A percentile compares a stretch with the other conserved stretches of the same genome.
Evolutionary conservation across 1,140 invertebrate genomes (phyloP).

Genomic region (Andrena cerasifolii): DNA sequence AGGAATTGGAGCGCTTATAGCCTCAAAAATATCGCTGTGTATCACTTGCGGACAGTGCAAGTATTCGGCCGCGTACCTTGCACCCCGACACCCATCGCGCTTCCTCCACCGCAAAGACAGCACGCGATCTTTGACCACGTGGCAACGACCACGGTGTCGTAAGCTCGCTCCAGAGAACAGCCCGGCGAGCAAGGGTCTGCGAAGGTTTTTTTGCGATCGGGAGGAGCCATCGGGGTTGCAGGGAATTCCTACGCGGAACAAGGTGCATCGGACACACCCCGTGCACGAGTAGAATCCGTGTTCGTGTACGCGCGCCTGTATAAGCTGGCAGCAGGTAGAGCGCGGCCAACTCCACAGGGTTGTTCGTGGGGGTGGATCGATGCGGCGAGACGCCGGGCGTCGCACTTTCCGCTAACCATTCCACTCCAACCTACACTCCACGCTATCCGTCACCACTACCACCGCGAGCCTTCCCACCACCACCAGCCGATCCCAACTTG

Average conservation of each 20-base stretch:
- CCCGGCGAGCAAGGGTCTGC: too few species aligned
- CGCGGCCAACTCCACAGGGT: constrained; percentile 9
- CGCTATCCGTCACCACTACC: constrained; percentile 46
- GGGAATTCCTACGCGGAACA: constrained; percentile 26
- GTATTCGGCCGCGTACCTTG: too few species aligned
- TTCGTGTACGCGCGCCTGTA: constrained; percentile 27
- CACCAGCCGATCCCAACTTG: neutral
- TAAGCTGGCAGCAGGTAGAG: constrained; percentile 57
- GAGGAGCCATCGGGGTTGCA: neutral
- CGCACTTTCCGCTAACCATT: constrained; percentile 78
- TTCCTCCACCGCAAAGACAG: too few species aligned
- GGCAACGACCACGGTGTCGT: too few species aligned
- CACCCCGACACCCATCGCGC: too few species aligned
- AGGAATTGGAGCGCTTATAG: too few species aligned
- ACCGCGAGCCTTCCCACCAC: neutral
- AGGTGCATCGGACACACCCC: constrained; percentile 46
- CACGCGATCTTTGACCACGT: constrained; percentile 6
- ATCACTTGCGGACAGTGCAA: too few species aligned
- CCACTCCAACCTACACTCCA: constrained; percentile 58
- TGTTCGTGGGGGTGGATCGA: constrained; percentile 74
- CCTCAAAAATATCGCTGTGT: too few species aligned
- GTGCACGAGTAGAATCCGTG: constrained; percentile 18
- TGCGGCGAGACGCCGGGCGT: constrained; percentile 82
- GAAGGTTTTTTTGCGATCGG: too few species aligned
- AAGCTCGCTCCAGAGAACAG: too few species aligned